These are phyloP conservation scores for Hippopotamyrus pictus DNA, from an alignment of 2,797 vertebrate genomes.

Conservation along the genomic window DNA sequence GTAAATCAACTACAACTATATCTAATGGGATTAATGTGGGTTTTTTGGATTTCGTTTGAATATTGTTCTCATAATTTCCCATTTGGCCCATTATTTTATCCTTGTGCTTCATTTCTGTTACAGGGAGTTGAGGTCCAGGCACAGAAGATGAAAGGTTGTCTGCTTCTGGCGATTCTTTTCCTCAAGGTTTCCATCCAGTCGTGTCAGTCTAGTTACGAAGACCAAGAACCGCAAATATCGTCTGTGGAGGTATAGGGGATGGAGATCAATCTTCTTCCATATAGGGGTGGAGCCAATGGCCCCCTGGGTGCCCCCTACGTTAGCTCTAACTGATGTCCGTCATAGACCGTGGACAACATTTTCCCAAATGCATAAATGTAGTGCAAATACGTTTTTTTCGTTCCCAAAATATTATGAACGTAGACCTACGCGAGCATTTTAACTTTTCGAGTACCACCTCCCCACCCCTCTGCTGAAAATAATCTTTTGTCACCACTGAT, in stretches of 20 bases:
- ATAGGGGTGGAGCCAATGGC: background rate
- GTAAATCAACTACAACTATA: background rate
- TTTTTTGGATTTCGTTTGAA: background rate
- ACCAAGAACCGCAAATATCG: conserved; percentile 6
- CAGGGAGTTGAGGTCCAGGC: background rate
- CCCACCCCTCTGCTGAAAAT: background rate
- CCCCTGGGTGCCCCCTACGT: background rate
- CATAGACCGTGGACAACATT: background rate
- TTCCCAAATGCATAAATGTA: background rate
- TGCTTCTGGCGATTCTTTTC: conserved; percentile 16
- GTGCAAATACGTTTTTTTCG: background rate
- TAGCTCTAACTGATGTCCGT: background rate
- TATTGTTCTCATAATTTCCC: background rate
- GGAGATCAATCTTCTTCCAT: background rate
- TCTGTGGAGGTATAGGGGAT: conserved; percentile 6
- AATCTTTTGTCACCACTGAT: background rate
- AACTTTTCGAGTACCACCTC: background rate
- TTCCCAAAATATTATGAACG: background rate
- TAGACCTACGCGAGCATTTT: background rate
- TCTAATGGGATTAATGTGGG: background rate
- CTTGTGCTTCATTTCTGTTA: background rate
- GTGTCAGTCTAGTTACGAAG: conserved; percentile 14
- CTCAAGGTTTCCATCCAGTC: conserved; percentile 13
- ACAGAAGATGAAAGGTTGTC: conserved; percentile 15
- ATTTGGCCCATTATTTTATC: background rate